A percentile compares a stretch with the other conserved stretches of the same genome.
Conservation (phyloP, 2,888 invertebrate species). For the Perithous albicinctus region DNA sequence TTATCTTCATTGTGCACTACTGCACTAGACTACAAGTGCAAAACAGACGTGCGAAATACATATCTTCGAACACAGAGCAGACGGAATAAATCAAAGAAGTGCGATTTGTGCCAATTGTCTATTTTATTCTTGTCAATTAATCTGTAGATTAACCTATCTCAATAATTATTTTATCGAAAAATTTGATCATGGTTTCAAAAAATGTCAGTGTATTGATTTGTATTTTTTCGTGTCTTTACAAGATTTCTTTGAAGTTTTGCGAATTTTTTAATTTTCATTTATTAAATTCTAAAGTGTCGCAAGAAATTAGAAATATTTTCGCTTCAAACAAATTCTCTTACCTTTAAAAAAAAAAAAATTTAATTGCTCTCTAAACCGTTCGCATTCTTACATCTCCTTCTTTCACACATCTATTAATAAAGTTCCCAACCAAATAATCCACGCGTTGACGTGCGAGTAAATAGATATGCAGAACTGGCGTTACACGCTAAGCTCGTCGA, state of each 20-base stretch:
- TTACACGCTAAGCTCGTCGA: conserved; percentile 3
- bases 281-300: too few species aligned
- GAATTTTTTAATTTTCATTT: not conserved
- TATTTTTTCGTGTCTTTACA: not conserved
- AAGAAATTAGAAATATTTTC: too few species aligned
- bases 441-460: not conserved
- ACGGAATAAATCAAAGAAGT: not conserved
- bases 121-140: not conserved
- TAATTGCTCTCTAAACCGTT: not conserved
- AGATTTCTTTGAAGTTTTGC: not conserved
- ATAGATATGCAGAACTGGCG: not conserved
- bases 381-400: not conserved
- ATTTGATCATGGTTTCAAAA: too few species aligned
- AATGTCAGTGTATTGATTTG: too few species aligned
- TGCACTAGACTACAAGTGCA: conserved; percentile 1
- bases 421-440: not conserved
- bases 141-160: not conserved
- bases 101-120: not conserved
- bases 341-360: too few species aligned
- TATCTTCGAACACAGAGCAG: not conserved
- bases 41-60: conserved; percentile 1
- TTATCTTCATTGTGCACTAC: conserved; percentile 26
- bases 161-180: not conserved
- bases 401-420: conserved; percentile 3
- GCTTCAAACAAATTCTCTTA: too few species aligned